Evolutionary conservation across 1,140 invertebrate species (phyloP).

Genomic region (Pararge aegeria): DNA sequence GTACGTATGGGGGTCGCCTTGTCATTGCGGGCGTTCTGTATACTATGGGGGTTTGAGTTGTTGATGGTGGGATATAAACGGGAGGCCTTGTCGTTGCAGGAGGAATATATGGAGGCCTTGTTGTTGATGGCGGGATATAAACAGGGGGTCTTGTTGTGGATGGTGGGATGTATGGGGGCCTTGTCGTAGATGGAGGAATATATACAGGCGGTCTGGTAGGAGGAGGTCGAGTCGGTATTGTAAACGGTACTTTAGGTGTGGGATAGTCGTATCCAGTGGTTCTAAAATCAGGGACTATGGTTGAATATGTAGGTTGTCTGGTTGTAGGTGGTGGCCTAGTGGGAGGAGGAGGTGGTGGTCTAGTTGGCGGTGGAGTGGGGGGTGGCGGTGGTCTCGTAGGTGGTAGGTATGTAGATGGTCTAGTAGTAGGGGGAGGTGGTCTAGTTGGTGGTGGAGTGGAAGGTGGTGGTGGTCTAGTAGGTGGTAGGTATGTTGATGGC

Average conservation of each 20-base stretch:
- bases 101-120: slow-evolving; percentile 20
- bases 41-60: slow-evolving; percentile 21
- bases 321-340: slow-evolving; percentile 22
- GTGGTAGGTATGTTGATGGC: too few species aligned
- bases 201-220: slow-evolving; percentile 21
- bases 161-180: slow-evolving; percentile 23
- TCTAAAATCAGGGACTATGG: slow-evolving; percentile 22
- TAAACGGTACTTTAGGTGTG: slow-evolving; percentile 63
- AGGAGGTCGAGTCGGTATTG: slow-evolving; percentile 38
- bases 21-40: slow-evolving; percentile 34
- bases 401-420: too few species aligned
- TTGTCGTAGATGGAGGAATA: slow-evolving; percentile 26
- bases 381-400: neutral
- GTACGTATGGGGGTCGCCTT: slow-evolving; percentile 30
- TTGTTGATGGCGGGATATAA: slow-evolving; percentile 25
- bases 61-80: slow-evolving; percentile 25
- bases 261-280: slow-evolving; percentile 76
- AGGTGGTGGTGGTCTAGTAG: too few species aligned
- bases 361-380: slow-evolving; percentile 20
- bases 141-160: slow-evolving; percentile 20
- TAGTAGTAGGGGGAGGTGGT: too few species aligned
- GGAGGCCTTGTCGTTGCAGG: slow-evolving; percentile 18
- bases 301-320: slow-evolving; percentile 30
- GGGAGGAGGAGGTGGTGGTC: slow-evolving; percentile 18
- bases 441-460: too few species aligned